A percentile compares a stretch with the other conserved stretches of the same genome.
Conservation (phyloP, 2,113 vertebrate species). For the Ameiurus melas region DNA sequence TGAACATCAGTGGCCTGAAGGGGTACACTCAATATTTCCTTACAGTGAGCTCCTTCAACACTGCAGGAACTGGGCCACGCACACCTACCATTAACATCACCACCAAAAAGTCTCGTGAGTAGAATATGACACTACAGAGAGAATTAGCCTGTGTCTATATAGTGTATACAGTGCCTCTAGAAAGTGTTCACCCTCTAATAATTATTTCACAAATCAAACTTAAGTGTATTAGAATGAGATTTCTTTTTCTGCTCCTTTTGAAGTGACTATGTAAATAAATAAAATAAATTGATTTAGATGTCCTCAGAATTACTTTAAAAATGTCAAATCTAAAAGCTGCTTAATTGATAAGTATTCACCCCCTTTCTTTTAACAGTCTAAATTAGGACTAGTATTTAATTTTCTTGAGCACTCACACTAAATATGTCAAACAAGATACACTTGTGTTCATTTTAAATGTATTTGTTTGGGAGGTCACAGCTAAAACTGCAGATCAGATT, state of each 20-base stretch:
- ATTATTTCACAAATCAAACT: background rate
- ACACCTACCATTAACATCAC: slow-evolving; percentile 88
- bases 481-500: background rate
- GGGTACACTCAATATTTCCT: slow-evolving; percentile 84
- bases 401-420: background rate
- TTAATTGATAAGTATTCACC: background rate
- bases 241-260: background rate
- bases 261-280: background rate
- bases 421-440: background rate
- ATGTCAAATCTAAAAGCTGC: background rate
- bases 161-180: background rate
- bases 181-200: background rate
- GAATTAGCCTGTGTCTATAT: background rate
- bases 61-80: slow-evolving; percentile 86
- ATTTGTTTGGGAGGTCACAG: background rate
- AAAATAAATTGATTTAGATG: background rate
- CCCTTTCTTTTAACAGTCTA: background rate
- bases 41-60: slow-evolving; percentile 92
- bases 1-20: slow-evolving; percentile 80
- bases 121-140: background rate
- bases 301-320: background rate
- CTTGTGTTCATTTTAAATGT: background rate
- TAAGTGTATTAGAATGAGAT: background rate
- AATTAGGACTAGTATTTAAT: background rate
- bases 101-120: slow-evolving; percentile 93